phyloP scores from a whole-genome alignment of 1,140 invertebrate species.

The Ruditapes philippinarum region DNA sequence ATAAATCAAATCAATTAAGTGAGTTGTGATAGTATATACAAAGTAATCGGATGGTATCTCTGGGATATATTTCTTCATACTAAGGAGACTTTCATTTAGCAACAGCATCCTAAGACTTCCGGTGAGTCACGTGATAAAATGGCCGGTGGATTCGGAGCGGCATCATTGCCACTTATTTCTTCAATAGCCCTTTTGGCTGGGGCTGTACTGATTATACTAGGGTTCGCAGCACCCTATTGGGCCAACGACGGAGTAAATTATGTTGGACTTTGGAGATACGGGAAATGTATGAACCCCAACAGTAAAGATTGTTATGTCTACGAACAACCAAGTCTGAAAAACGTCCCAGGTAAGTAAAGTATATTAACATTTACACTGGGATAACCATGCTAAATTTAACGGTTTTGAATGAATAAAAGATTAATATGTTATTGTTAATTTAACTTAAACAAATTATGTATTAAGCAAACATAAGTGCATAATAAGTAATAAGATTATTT shows the following conservation, averaged over 20 bases:
- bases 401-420: too few relatives aligned
- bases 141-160: conserved; percentile 60
- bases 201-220: conserved; percentile 45
- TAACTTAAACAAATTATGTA: too few relatives aligned
- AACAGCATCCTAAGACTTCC: not conserved
- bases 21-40: not conserved
- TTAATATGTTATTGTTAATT: too few relatives aligned
- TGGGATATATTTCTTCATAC: too few relatives aligned
- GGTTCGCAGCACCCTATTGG: conserved; percentile 55
- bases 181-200: conserved; percentile 56
- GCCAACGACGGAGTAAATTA: conserved; percentile 24
- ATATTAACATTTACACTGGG: too few relatives aligned
- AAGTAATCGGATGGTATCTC: too few relatives aligned
- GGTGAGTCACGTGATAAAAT: conserved; percentile 54
- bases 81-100: too few relatives aligned
- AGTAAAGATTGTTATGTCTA: conserved; percentile 37
- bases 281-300: conserved; percentile 3
- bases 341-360: conserved; percentile 50
- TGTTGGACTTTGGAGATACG: conserved; percentile 57
- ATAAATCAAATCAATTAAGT: conserved; percentile 4
- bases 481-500: too few relatives aligned
- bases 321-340: conserved; percentile 43
- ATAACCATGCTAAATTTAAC: too few relatives aligned
- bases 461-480: too few relatives aligned
- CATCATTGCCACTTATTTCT: conserved; percentile 54